Base-by-base conservation (phyloP, 2,797 vertebrate species). In the Falco biarmicus region DNA sequence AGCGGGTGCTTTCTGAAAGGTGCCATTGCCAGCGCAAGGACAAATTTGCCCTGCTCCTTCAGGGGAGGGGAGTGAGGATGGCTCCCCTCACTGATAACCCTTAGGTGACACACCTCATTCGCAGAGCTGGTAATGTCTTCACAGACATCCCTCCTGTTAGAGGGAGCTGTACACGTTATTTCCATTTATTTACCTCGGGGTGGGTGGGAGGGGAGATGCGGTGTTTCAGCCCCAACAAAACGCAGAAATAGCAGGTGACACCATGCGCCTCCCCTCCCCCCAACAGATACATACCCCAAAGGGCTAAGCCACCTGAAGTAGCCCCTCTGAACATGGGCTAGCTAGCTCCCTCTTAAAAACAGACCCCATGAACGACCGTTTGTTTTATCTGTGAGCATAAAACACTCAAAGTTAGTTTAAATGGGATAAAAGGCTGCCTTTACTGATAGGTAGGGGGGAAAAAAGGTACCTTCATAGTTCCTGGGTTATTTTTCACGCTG, bases 401-500 rank as follows among this genome's bases (percentile, higher is more conserved):
- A 86, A 3, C 41, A 78, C 31, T 75, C 56, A 48, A 26, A 77
- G 60, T 24, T 31, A 51, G 48, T 65, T 84, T 63, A 71, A 93
- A 73, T 64, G 22, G 61, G 50, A 50, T 39, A 73, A 83, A 83
- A 83, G 76, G 34, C 63, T 63, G 24, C 26, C 59, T 78, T 79
- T 81, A 75, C 32, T 29, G 66, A 78, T 91, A 93, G 1, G 3
- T 25, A 12, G 50, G 2, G 4, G 16, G 8, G 2, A 6, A 39
- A 13, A 11, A 66, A 87, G 24, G 31, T 41, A 75, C 50, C 53
- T 77, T 63, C 48, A 21, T 19, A 15, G 1, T 56, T 95, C 64
- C 77, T 48, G 31, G 28, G 43, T 85, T 93, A 24, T 54, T 94
- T 93, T 95, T 90, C 82, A 87, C 4, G 17, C 50, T 53, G 34